Evolutionary conservation across 30 jellyfish, hydroid and myxozoan species (phyloP), one percentile per base, ranked within the genome.

Genomic region (Euphysa ruthae): DNA sequence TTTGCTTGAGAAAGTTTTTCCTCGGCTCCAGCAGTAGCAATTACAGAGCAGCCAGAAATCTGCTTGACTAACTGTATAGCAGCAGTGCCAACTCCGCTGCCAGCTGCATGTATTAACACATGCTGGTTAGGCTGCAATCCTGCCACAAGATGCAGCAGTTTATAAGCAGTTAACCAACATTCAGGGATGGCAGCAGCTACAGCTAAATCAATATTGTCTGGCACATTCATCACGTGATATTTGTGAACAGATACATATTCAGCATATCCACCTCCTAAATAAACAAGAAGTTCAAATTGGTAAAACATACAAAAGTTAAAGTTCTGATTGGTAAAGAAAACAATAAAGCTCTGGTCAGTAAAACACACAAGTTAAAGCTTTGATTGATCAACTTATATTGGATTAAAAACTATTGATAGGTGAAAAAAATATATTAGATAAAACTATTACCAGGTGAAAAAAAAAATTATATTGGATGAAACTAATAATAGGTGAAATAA

Each of bases 61-160:
- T 56, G 28, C 52, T 74, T 79, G 0, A 82, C 93, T 54, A 88
- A 46, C 31, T 88, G 97, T 24, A 80, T 80, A 4, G 94, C 94
- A 21, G 97, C 97, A 1, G 97, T 88, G 4, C 97, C 97, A 4
- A 88, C 94, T 29, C 97, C 97, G 75, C 97, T 88, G 22, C 97
- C 97, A 4, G 93, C 97, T 27, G 97, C 97, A 63, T 88, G 97
- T 16, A 88, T 81, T 50, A 88, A 35, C 31, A 88, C 97, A 13
- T 58, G 35, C 30, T 88, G 92, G 30, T 56, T 78, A n/a, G 69
- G 69, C 25, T 65, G 74, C 14, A 81, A 60, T 30, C 75, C 44
- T 4, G 93, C 94, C 38, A 88, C 79, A 35, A 74, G 69, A 62
- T 79, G 93, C 4, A 88, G 83, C 31, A 88, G 72, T 70, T 88